Base-by-base conservation (phyloP, 2,113 vertebrate genomes). In the Bubo blakistoni region DNA sequence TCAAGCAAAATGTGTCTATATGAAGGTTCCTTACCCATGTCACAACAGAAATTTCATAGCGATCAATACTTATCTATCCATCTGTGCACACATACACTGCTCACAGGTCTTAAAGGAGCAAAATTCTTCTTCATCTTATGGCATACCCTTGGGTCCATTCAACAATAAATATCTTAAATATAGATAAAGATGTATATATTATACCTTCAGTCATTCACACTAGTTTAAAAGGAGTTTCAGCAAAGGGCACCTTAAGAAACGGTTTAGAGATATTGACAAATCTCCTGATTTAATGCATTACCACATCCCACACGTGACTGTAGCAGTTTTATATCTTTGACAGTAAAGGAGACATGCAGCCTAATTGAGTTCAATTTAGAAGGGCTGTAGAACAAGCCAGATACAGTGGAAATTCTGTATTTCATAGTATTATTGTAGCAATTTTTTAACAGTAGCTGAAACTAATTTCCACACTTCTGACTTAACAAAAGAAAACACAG, bases 391-490 rank as follows among this genome's bases (percentile, higher is more conserved):
- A 92, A 94, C 88, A 95, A 94, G 81, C 21, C 83, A 55, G 46
- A 83, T 42, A 87, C 61, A 70, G 54, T 65, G 91, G 73, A 97
- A 92, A 95, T 85, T 85, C 71, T 73, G 46, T 82, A 79, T 85
- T 92, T 95, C 81, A 80, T 42, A 77, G 73, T 17, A 57, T 57
- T 10, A 54, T 49, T 80, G 70, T 51, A 91, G 73, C 62, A 89
- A 58, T 58, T 83, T 94, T 94, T 94, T 80, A 95, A 69, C 78
- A 61, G 61, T 69, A 62, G 81, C 70, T 94, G 86, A 90, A 97
- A 89, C 42, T 97, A 85, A 87, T 96, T 95, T 96, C 94, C 86
- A 96, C 52, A 72, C 62, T 92, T 95, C 57, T 81, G 74, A 66
- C 38, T 94, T 86, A 71, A 94, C 92, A 95, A 95, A 94, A 86